Evolutionary conservation across 1,140 invertebrate genomes (phyloP).

Genomic region (Aphidius ervi): DNA sequence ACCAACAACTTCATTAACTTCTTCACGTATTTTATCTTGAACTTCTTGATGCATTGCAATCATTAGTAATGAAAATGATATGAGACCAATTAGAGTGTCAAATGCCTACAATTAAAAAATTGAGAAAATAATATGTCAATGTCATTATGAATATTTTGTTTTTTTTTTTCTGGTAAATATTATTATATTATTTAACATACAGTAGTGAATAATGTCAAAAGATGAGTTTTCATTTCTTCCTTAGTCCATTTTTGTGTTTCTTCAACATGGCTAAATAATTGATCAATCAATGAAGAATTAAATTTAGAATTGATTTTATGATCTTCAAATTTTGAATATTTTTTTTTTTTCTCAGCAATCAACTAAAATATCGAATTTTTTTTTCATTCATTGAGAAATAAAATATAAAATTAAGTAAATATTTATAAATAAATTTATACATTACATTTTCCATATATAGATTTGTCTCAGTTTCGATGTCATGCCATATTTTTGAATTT

Average conservation of each 20-base stretch:
- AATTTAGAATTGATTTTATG: too few relatives aligned
- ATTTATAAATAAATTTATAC: too few relatives aligned
- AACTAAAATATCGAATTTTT: too few relatives aligned
- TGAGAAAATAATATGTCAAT: not conserved
- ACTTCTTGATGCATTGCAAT: slow-evolving; percentile 58
- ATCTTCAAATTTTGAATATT: too few relatives aligned
- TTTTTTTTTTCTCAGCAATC: too few relatives aligned
- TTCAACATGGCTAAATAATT: slow-evolving; percentile 22
- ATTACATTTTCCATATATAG: too few relatives aligned
- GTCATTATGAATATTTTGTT: not conserved
- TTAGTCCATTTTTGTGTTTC: slow-evolving; percentile 35
- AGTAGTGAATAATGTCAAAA: slow-evolving; percentile 46
- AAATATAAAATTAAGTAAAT: too few relatives aligned
- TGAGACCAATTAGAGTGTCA: slow-evolving; percentile 59
- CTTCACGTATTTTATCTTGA: slow-evolving; percentile 50
- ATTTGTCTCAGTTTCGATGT: too few relatives aligned
- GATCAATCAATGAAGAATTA: slow-evolving; percentile 18
- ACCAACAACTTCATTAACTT: slow-evolving; percentile 54
- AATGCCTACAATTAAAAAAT: slow-evolving; percentile 56
- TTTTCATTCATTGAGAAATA: too few relatives aligned
- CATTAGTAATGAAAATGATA: slow-evolving; percentile 47
- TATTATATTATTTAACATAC: slow-evolving; percentile 30
- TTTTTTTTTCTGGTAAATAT: too few relatives aligned
- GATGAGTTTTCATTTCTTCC: slow-evolving; percentile 37
- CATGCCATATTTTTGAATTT: too few relatives aligned